Base-by-base conservation (phyloP, 2,888 invertebrate genomes). In the Habrosyne pyritoides region DNA sequence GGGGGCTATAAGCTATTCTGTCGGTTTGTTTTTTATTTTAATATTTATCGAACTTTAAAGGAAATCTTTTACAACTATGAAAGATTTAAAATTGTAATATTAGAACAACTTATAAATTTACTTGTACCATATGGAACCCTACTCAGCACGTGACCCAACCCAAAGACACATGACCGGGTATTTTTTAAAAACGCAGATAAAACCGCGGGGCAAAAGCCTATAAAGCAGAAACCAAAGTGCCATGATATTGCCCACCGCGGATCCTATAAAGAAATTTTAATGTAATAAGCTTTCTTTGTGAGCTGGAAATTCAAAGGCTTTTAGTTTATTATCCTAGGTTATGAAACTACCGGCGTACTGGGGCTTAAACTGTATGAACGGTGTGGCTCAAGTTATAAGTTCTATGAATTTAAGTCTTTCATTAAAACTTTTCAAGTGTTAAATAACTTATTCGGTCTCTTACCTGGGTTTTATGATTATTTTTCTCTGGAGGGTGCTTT, bases 281-380 rank as follows among this genome's bases (percentile, higher is more conserved):
- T 84, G 81, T 82, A 84, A 87, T 88, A 86, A 85, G 79, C 80
- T 82, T 85, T 82, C 86, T 87, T 87, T 87, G 87, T 87, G 79
- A 73, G 77, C 67, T 71, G 71, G 73, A 72, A 79, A 83, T 84
- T 83, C 82, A 86, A 86, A 86, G 82, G 82, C 86, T 88, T 84
- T 86, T 83, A 86, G 83, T 87, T 88, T 86, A 87, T 84, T 83
- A 87, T 86, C 83, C 81, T 71, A 79, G 82, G 83, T 82, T 87
- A 84, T 87, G 84, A 86, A 86, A 86, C 84, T 81, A 77, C 71
- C 72, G 67, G 66, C 67, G 67, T 58, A 64, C 63, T 61, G 60
- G 56, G 66, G 77, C 73, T 83, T 80, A 79, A 75, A 75, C 71
- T 73, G 71, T 65, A 61, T 63, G 56, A 62, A 58, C 46, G 52